phyloP scores from a whole-genome alignment of 2,888 invertebrate species.

The Penaeus monodon region DNA sequence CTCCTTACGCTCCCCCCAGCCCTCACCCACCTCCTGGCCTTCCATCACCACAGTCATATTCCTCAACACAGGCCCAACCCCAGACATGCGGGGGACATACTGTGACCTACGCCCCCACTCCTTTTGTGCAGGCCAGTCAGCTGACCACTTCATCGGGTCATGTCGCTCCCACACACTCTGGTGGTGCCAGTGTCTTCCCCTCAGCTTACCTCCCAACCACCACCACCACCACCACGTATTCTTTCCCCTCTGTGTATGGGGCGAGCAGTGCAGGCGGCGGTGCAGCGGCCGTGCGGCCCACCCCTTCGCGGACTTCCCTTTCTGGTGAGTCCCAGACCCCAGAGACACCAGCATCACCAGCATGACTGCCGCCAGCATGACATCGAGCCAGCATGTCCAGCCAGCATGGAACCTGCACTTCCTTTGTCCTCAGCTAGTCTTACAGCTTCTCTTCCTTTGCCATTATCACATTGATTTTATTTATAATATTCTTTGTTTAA shows the following conservation, averaged over 20 bases:
- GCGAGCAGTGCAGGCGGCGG: slow-evolving; percentile 34
- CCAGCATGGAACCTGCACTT: slow-evolving; percentile 34
- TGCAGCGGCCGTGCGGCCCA: slow-evolving; percentile 33
- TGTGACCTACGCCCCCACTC: slow-evolving; percentile 52
- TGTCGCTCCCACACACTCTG: slow-evolving; percentile 42
- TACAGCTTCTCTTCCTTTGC: slow-evolving; percentile 38
- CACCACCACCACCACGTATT: slow-evolving; percentile 41
- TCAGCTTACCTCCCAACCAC: slow-evolving; percentile 44
- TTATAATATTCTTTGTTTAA: slow-evolving; percentile 22
- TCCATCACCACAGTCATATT: slow-evolving; percentile 53
- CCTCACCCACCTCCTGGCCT: slow-evolving; percentile 65
- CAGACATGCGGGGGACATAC: slow-evolving; percentile 42
- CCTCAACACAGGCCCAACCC: slow-evolving; percentile 27
- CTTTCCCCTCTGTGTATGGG: slow-evolving; percentile 47
- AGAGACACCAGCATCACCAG: slow-evolving; percentile 45
- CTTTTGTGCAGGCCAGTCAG: slow-evolving; percentile 56
- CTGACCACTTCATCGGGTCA: slow-evolving; percentile 41
- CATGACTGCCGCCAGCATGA: slow-evolving; percentile 44
- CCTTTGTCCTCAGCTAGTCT: slow-evolving; percentile 34
- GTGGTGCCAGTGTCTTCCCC: slow-evolving; percentile 41
- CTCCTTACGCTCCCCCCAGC: slow-evolving; percentile 61
- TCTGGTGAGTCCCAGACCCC: slow-evolving; percentile 59
- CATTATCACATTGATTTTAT: slow-evolving; percentile 6
- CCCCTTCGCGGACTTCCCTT: slow-evolving; percentile 44
- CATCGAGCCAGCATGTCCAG: slow-evolving; percentile 34